Evolutionary conservation across 2,888 invertebrate species (phyloP).

Genomic region (Lordiphosa fenestrarum): DNA sequence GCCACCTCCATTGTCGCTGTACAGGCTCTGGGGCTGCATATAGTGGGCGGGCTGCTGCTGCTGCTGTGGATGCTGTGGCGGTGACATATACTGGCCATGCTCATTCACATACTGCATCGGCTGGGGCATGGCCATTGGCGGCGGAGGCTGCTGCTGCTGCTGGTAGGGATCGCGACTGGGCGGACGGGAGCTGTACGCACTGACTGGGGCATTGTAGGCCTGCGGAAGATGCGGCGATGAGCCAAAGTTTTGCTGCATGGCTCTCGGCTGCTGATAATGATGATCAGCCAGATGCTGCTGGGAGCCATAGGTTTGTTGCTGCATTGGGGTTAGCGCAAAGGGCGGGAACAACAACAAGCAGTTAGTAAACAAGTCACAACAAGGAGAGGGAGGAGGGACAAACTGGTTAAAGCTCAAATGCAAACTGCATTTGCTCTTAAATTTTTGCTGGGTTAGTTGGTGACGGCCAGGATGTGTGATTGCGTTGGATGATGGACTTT

Average conservation of each 20-base stretch:
- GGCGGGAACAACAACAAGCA: slow-evolving; percentile 22
- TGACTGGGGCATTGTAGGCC: slow-evolving; percentile 74
- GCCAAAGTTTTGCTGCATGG: slow-evolving; percentile 78
- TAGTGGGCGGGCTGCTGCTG: slow-evolving; percentile 68
- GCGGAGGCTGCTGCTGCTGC: slow-evolving; percentile 65
- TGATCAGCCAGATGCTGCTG: slow-evolving; percentile 81
- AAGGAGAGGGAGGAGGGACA: slow-evolving; percentile 9
- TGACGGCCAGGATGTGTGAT: slow-evolving; percentile 8
- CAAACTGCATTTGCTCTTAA: too few relatives aligned
- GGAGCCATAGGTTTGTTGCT: slow-evolving; percentile 82
- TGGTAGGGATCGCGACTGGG: slow-evolving; percentile 80
- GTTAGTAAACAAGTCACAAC: slow-evolving; percentile 32
- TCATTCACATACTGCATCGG: slow-evolving; percentile 80
- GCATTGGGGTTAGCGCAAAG: slow-evolving; percentile 10
- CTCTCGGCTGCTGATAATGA: slow-evolving; percentile 77
- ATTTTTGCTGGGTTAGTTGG: background rate
- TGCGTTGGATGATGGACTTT: slow-evolving; percentile 24
- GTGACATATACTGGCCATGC: slow-evolving; percentile 78
- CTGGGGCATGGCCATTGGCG: slow-evolving; percentile 54
- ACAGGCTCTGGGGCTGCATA: slow-evolving; percentile 68
- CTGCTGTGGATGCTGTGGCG: slow-evolving; percentile 41
- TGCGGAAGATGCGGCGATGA: slow-evolving; percentile 80
- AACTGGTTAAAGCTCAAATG: too few relatives aligned
- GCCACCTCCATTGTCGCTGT: slow-evolving; percentile 80
- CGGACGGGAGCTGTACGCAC: slow-evolving; percentile 78